Conservation (phyloP, 35 echinoderm and acorn worm genomes). For the Diadema setosum region DNA sequence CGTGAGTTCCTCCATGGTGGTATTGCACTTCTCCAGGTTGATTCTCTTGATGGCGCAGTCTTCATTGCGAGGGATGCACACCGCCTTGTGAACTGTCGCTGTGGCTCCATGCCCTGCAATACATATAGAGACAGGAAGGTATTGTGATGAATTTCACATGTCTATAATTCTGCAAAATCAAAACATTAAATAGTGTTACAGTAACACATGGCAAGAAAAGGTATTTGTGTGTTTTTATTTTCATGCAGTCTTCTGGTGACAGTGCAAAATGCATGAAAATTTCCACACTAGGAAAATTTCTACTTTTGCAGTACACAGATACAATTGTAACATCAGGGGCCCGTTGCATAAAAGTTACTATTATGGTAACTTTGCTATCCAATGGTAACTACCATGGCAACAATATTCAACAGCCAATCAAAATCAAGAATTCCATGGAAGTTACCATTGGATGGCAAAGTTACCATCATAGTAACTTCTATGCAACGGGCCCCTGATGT, state of each 20-base stretch:
- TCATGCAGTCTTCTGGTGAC: not conserved
- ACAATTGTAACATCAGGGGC: too few species aligned
- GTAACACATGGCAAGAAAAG: not conserved
- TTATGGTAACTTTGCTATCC: too few species aligned
- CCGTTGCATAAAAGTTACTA: too few species aligned
- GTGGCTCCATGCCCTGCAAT: constrained; percentile 90
- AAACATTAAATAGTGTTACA: not conserved
- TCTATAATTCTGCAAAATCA: not conserved
- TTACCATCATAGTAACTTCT: too few species aligned
- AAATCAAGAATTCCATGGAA: too few species aligned
- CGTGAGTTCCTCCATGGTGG: constrained; percentile 94
- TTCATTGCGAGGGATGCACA: constrained; percentile 77
- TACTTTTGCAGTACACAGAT: too few species aligned
- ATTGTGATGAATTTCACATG: not conserved
- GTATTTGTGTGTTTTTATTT: not conserved
- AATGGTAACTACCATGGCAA: too few species aligned
- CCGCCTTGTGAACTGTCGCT: constrained; percentile 71
- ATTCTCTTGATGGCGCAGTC: constrained; percentile 94
- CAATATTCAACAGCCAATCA: too few species aligned
- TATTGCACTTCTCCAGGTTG: constrained; percentile 89
- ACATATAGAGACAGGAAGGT: not conserved
- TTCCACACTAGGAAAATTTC: not conserved
- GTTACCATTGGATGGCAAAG: too few species aligned
- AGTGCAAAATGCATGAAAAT: not conserved
- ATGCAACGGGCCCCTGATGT: too few species aligned